Conservation (phyloP, 2,888 invertebrate species). For the Xestoiulus laeticollis region DNA sequence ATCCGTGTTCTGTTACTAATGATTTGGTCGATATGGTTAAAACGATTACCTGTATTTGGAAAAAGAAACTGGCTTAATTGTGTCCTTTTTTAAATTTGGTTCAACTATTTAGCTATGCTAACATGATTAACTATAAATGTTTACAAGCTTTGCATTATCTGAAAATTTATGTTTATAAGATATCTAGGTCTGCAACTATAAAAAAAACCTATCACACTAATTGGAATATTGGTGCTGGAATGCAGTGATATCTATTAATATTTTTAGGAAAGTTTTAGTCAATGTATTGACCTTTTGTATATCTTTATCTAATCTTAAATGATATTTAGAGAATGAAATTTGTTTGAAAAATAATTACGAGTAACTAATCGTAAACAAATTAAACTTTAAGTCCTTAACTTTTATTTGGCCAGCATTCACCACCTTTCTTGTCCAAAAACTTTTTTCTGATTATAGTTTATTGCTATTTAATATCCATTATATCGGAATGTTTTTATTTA, state of each 20-base stretch:
- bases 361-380: neutral
- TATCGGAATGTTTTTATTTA: neutral
- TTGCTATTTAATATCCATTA: neutral
- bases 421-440: neutral
- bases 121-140: neutral
- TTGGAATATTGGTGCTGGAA: neutral
- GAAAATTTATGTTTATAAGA: neutral
- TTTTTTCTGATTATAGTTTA: too few relatives aligned
- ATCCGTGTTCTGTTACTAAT: neutral
- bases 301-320: neutral
- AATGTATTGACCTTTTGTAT: neutral
- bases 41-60: neutral
- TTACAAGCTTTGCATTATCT: neutral
- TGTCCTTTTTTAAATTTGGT: neutral
- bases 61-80: neutral
- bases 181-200: neutral
- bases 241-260: neutral
- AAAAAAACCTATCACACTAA: neutral
- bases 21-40: neutral
- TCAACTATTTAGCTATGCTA: neutral
- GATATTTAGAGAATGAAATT: neutral
- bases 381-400: neutral
- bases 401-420: neutral
- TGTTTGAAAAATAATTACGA: neutral
- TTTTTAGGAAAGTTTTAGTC: neutral